A percentile compares a stretch with the other conserved stretches of the same genome.
Evolutionary conservation across 2,797 vertebrate genomes (phyloP).

Genomic region (Coendou prehensilis): DNA sequence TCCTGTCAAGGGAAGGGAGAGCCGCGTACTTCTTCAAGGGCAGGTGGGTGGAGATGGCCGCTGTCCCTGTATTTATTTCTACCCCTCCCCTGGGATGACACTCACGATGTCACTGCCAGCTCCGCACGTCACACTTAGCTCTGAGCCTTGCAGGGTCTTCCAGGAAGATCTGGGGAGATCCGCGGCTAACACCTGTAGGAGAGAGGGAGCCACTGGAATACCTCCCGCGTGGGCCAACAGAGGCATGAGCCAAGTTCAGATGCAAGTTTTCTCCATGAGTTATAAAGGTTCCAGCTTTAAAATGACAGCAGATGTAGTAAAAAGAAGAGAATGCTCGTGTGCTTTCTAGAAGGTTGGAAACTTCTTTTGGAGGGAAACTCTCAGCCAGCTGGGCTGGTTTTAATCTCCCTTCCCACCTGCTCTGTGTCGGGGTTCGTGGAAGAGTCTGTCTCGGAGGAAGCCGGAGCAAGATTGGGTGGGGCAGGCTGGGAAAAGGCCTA

Average conservation of each 20-base stretch:
- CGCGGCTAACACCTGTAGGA: slow-evolving; percentile 89
- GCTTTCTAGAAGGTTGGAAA: background rate
- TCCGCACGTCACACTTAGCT: slow-evolving; percentile 92
- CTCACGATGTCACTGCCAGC: slow-evolving; percentile 90
- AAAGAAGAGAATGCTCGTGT: background rate
- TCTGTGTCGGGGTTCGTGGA: background rate
- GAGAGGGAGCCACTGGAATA: background rate
- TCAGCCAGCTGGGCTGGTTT: background rate
- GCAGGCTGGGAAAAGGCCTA: background rate
- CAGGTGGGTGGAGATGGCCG: background rate
- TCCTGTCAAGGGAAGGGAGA: background rate
- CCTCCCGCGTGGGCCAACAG: rapidly evolving
- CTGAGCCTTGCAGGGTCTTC: slow-evolving; percentile 94
- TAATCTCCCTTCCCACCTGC: background rate
- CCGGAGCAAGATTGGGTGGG: too few species aligned
- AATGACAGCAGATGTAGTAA: background rate
- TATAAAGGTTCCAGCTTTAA: background rate
- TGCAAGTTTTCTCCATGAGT: background rate
- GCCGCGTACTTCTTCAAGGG: background rate
- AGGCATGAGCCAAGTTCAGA: background rate
- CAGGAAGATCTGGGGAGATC: slow-evolving; percentile 88
- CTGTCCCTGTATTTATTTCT: rapidly evolving
- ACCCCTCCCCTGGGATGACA: slow-evolving; percentile 36
- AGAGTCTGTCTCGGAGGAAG: background rate
- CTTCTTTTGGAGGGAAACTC: background rate